Percentiles rank a stretch among this genome's conserved stretches.
Conservation (phyloP, 1,140 invertebrate species). For the Achatina immaculata region DNA sequence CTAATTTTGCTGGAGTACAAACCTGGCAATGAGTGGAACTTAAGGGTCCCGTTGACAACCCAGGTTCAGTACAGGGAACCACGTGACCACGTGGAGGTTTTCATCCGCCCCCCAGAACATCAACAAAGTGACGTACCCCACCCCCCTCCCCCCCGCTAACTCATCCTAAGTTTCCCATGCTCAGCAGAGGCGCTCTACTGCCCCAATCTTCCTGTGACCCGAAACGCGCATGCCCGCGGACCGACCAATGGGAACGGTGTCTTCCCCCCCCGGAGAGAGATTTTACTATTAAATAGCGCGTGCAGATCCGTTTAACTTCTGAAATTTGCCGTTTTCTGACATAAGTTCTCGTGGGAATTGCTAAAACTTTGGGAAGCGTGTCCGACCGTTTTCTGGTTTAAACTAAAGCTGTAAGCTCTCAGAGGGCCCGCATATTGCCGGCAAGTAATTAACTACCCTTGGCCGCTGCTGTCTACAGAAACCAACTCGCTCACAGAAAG, state of each 20-base stretch:
- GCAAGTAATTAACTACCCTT: constrained; percentile 28
- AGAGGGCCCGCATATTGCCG: background rate
- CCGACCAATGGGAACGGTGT: constrained; percentile 4
- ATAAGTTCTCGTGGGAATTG: constrained; percentile 29
- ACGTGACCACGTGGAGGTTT: background rate
- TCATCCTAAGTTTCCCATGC: constrained; percentile 7
- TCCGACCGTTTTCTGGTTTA: background rate
- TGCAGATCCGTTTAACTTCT: constrained; percentile 30
- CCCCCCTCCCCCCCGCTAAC: background rate
- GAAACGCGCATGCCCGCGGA: constrained; percentile 10
- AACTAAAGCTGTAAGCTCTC: constrained; percentile 7
- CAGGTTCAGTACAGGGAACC: background rate
- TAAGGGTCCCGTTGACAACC: background rate
- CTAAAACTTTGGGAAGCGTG: background rate
- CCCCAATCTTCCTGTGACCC: constrained; percentile 27
- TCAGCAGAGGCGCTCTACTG: background rate
- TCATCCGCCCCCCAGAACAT: background rate
- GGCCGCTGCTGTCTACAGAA: background rate
- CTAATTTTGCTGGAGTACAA: no score
- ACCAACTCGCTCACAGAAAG: background rate
- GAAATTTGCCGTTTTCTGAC: background rate
- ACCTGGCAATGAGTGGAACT: no score
- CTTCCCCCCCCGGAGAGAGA: background rate
- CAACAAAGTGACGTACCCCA: background rate
- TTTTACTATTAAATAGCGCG: constrained; percentile 37